Base-by-base conservation (phyloP, 2,797 vertebrate genomes). In the Melanotaenia parkinsoni region DNA sequence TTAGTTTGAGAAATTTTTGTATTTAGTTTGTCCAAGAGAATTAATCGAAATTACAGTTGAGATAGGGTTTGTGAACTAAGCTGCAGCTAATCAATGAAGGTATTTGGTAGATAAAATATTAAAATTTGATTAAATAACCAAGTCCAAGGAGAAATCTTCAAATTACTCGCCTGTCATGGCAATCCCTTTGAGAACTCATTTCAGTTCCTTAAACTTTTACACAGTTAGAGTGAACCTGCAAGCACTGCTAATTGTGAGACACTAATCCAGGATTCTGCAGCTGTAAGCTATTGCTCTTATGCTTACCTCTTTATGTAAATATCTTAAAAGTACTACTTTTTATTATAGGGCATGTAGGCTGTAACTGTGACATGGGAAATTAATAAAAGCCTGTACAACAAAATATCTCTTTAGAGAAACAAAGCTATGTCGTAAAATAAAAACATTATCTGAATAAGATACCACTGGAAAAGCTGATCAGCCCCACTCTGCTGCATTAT, bases 151-250 rank as follows among this genome's bases (percentile, higher is more conserved):
- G 2, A 59, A 16, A 43, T 47, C 30, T 54, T 51, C 0, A 43
- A 47, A 67, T 32, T 20, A 18, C 1, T 50, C 24, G 12, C 56
- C 26, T 51, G 50, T 54, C 4, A 10, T 38, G 26, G 22, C 11
- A 47, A 50, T 47, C 6, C 45, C 20, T n/a, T 47, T n/a, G 20
- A 45, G 20, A 47, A 47, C 18, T n/a, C 20, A n/a, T n/a, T 47
- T 47, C 18, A n/a, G 45, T 47, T 47, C 3, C 14, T 43, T 13
- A 43, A 43, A 43, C 13, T 43, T 43, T 14, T 43, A 43, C 40
- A 43, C 37, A 37, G 73, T 79, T 74, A 76, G 11, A 58, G 16
- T 59, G 63, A 57, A 74, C 70, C 71, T 76, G 71, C 72, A 81
- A 76, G 78, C 63, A 16, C 33, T 24, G 62, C 54, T 74, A 72